Evolutionary conservation across 2,888 invertebrate species (phyloP).

Genomic region (Cremastinae sp.): DNA sequence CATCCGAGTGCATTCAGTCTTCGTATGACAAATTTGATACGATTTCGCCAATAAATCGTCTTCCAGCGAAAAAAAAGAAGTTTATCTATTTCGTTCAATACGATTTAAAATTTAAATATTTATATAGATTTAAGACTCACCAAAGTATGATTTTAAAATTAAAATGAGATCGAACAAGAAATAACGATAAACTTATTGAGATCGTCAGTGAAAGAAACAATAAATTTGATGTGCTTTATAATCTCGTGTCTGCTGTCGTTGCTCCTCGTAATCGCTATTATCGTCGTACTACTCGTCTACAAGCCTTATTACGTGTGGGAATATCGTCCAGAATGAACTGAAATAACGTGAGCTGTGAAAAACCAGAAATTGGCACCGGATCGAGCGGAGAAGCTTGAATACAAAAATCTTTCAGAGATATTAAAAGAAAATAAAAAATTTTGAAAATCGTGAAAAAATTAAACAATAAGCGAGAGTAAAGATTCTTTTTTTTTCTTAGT

Average conservation of each 20-base stretch:
- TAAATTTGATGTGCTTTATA: constrained; percentile 61
- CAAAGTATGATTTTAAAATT: no score
- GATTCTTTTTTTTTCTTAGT: no score
- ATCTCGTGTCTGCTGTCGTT: constrained; percentile 67
- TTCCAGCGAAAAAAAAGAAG: background rate
- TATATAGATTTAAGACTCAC: no score
- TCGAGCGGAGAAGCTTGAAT: background rate
- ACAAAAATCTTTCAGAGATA: background rate
- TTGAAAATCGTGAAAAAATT: background rate
- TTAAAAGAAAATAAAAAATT: background rate
- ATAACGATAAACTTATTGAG: no score
- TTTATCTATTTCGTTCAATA: no score
- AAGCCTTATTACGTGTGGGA: constrained; percentile 73
- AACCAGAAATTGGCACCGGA: no score
- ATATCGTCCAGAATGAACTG: constrained; percentile 31
- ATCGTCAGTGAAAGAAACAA: no score
- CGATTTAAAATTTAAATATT: no score
- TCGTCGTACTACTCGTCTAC: constrained; percentile 66
- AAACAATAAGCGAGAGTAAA: no score
- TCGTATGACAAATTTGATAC: constrained; percentile 22
- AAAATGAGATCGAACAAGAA: no score
- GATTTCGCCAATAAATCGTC: background rate
- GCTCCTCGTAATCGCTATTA: constrained; percentile 66
- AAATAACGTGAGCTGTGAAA: no score
- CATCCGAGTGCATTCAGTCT: constrained; percentile 69